phyloP scores from a whole-genome alignment of 2,888 invertebrate genomes.

The Zelleria hepariella region DNA sequence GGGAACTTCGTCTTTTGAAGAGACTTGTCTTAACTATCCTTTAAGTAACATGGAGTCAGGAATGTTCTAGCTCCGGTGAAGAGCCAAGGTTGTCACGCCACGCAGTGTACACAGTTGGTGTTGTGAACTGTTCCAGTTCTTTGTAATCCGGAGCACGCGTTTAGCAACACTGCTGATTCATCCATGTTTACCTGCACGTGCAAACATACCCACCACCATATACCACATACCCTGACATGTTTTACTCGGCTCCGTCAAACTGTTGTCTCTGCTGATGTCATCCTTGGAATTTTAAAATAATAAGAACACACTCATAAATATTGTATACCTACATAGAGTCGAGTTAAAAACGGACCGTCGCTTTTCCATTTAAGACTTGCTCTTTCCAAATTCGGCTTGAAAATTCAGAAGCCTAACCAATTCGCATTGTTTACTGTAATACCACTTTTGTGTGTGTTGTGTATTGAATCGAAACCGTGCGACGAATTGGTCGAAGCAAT shows the following conservation, averaged over 20 bases:
- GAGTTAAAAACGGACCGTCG: not conserved
- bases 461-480: not conserved
- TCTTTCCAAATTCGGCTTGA: not conserved
- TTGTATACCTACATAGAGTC: not conserved
- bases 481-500: not conserved
- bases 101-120: constrained; percentile 44
- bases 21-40: constrained; percentile 2
- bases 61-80: constrained; percentile 9
- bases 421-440: not conserved
- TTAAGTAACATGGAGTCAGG: constrained; percentile 4
- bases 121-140: constrained; percentile 33
- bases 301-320: not conserved
- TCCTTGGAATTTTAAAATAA: constrained; percentile 17
- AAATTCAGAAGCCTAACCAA: not conserved
- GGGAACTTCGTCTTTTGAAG: constrained; percentile 20
- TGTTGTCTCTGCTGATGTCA: constrained; percentile 23
- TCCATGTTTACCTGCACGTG: constrained; percentile 32
- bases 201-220: constrained; percentile 19
- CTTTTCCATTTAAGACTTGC: not conserved
- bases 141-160: constrained; percentile 27
- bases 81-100: constrained; percentile 11
- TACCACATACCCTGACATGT: not conserved
- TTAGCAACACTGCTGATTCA: constrained; percentile 49
- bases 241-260: not conserved
- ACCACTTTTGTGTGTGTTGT: not conserved